Evolutionary conservation across 2,888 invertebrate species (phyloP).

Genomic region (Cephus runcator): DNA sequence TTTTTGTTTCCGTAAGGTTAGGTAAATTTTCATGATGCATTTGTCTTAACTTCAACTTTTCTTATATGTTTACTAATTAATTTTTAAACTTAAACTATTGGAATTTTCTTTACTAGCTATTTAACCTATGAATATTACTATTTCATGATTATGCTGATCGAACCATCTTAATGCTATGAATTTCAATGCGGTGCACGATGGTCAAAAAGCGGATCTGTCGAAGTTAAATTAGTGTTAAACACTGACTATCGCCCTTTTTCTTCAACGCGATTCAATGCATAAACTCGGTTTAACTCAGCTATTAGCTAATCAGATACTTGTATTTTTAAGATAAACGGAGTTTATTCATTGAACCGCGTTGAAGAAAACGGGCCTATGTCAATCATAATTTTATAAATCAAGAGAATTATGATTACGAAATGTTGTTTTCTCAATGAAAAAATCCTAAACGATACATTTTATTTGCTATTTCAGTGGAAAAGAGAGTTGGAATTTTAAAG

Average conservation of each 20-base stretch:
- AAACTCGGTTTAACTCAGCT: too few relatives aligned
- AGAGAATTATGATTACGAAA: not conserved
- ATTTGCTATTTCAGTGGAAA: constrained; percentile 65
- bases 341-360: too few relatives aligned
- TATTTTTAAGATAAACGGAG: too few relatives aligned
- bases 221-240: not conserved
- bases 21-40: not conserved
- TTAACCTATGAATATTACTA: not conserved
- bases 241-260: too few relatives aligned
- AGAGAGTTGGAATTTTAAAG: constrained; percentile 75
- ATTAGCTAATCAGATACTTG: too few relatives aligned
- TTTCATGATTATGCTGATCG: not conserved
- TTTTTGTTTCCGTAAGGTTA: not conserved
- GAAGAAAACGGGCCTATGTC: too few relatives aligned
- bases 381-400: too few relatives aligned
- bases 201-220: not conserved
- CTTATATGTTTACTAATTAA: not conserved
- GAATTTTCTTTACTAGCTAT: not conserved
- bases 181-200: not conserved
- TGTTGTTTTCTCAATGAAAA: not conserved
- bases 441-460: not conserved
- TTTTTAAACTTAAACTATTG: not conserved
- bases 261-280: too few relatives aligned
- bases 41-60: not conserved
- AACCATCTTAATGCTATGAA: not conserved